A percentile compares a stretch with the other conserved stretches of the same genome.
Conservation (phyloP, 2,888 invertebrate genomes). For the Petrolisthes manimaculis region DNA sequence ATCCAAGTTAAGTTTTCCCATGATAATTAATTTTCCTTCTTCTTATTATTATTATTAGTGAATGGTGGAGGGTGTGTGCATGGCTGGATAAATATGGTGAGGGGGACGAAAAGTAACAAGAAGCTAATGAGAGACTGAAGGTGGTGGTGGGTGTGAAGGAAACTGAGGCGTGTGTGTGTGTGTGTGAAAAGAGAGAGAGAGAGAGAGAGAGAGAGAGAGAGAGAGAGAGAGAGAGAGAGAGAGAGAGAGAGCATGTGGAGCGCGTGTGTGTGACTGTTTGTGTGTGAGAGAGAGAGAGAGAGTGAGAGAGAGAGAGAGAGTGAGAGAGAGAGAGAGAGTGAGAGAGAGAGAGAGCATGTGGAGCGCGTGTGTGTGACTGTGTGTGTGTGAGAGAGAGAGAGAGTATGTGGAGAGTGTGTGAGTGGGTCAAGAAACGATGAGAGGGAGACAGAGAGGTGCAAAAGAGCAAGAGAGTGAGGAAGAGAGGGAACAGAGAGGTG, state of each 20-base stretch:
- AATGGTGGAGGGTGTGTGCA: too few species aligned
- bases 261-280: neutral
- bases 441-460: neutral
- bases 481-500: neutral
- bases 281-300: neutral
- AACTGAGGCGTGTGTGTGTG: too few species aligned
- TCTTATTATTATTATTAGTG: too few species aligned
- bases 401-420: neutral
- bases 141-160: too few species aligned
- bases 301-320: neutral
- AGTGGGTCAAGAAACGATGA: neutral
- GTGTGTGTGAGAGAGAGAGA: neutral
- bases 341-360: neutral
- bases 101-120: too few species aligned
- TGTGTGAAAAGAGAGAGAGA: too few species aligned
- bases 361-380: neutral
- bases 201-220: slow-evolving; percentile 28
- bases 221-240: slow-evolving; percentile 24
- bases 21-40: too few species aligned
- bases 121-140: too few species aligned
- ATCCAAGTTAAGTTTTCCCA: too few species aligned
- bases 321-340: slow-evolving; percentile 8
- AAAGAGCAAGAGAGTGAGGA: slow-evolving; percentile 9
- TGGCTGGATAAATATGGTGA: too few species aligned
- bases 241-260: slow-evolving; percentile 3